Base-by-base conservation (phyloP, 2,888 invertebrate species). In the Pantelozetes paolii region DNA sequence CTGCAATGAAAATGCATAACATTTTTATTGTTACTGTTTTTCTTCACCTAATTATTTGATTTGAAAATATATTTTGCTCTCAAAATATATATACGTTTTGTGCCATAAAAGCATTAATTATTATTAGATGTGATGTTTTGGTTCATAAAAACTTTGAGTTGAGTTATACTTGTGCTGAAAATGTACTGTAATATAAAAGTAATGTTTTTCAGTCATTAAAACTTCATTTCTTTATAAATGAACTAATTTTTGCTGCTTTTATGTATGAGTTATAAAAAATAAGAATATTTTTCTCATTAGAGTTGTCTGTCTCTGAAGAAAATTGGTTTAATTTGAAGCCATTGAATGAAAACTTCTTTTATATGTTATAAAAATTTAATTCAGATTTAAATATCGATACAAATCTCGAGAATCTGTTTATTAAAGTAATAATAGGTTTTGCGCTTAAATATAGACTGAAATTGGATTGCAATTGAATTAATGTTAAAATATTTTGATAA, bases 391-490 rank as follows among this genome's bases (percentile, higher is more conserved):
- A 13, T 57, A 23, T 57, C 15, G 57, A 57, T 28, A 57, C 30
- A 28, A 28, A 30, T 57, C 23, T n/a, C 54, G 8, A 54, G 8
- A 54, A 54, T 9, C 15, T 54, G 8, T 28, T 57, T 57, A 28
- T 54, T 13, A 54, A 54, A 54, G 23, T 54, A 54, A 26, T 1
- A 26, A 54, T 23, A n/a, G n/a, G 48, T 48, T 48, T 48, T 36
- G 36, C 9, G 36, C 5, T 28, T 28, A 57, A 57, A 57, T 57
- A 28, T 57, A 1, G 28, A 18, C 57, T 28, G 1, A 57, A 57
- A 57, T 57, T n/a, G n/a, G n/a, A n/a, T n/a, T n/a, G 28, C 57
- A 13, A 57, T 57, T 57, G 57, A 57, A 28, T 57, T 57, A 57
- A 57, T 57, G 57, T 18, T 28, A 23, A 28, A 28, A 28, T n/a